Base-by-base conservation (phyloP, 2,797 vertebrate genomes). In the Myripristis jacobus region DNA sequence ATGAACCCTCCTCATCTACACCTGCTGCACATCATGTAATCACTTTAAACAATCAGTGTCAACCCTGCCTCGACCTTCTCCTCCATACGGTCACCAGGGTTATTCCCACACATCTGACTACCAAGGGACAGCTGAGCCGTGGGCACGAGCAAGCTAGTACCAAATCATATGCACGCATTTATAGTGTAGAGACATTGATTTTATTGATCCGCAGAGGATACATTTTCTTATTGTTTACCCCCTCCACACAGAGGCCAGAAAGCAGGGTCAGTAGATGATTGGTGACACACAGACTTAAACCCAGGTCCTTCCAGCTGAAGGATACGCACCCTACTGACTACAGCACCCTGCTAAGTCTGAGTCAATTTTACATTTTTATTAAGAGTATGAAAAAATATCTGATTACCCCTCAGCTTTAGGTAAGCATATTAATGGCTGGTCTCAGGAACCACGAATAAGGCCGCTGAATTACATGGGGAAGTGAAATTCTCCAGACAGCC, bases 1-100 rank as follows among this genome's bases (percentile, higher is more conserved):
- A 82, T 68, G 31, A 79, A 38, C 7, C 21, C 36, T 62, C 24
- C 16, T 75, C 53, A 34, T 69, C 36, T 84, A 50, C 80, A 81
- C 77, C 80, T 86, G 75, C 75, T 55, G 18, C 72, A 77, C 41
- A 74, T 80, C 50, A 61, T 66, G 46, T 78, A 72, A 89, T 77
- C 73, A 69, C 34, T 58, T n/a, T n/a, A 24, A 73, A 61, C 36
- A 83, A 85, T 79, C 66, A 70, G 58, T 51, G 21, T 57, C 41
- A 79, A 34, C 43, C 57, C 12, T 16, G 27, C 41, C 21, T 34
- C 12, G 5, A 34, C 25, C 59, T 51, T 19, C 65, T 24, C 46
- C 52, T 61, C 66, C 57, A 69, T 56, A 46, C 41, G 58, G 65
- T 55, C 75, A 58, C n/a, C 18, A 54, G 12, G 0, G 38, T 60